phyloP scores from a whole-genome alignment of 2,797 vertebrate genomes.

The Neostethus bicornis region DNA sequence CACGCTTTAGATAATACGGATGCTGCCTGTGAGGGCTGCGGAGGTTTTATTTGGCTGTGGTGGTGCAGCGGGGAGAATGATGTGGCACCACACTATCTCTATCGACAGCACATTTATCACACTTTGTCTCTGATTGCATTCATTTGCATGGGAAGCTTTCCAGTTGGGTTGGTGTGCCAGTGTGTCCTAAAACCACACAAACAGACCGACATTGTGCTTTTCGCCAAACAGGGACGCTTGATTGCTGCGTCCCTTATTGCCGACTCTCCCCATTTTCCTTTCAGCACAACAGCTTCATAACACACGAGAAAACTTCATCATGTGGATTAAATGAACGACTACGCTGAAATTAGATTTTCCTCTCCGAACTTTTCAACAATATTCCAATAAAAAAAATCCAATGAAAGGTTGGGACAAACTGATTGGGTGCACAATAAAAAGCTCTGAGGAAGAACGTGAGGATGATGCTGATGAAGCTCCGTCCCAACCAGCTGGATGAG shows the following conservation, averaged over 20 bases:
- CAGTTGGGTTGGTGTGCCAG: constrained; percentile 56
- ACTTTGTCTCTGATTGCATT: constrained; percentile 69
- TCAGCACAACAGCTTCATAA: constrained; percentile 21
- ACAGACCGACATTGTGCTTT: constrained; percentile 49
- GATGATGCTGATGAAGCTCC: too few species aligned
- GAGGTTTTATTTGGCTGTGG: constrained; percentile 46
- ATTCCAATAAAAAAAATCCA: too few species aligned
- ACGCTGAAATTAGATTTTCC: too few species aligned
- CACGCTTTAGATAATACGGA: constrained; percentile 33
- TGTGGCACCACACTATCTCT: constrained; percentile 58
- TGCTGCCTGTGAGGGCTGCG: constrained; percentile 37
- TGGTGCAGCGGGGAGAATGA: constrained; percentile 49
- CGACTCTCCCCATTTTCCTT: constrained; percentile 23
- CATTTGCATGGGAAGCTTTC: constrained; percentile 68
- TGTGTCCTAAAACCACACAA: constrained; percentile 51
- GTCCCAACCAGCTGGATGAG: too few species aligned
- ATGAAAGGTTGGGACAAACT: too few species aligned
- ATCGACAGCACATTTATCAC: constrained; percentile 76
- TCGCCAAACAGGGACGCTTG: constrained; percentile 30
- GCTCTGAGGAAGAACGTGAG: too few species aligned
- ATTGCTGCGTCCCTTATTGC: constrained; percentile 21
- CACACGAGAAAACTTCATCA: constrained; percentile 13
- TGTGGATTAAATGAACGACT: constrained; percentile 1
- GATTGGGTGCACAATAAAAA: too few species aligned
- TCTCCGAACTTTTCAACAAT: too few species aligned